Conservation (phyloP, 2,797 vertebrate genomes). For the Cryptoprocta ferox region DNA sequence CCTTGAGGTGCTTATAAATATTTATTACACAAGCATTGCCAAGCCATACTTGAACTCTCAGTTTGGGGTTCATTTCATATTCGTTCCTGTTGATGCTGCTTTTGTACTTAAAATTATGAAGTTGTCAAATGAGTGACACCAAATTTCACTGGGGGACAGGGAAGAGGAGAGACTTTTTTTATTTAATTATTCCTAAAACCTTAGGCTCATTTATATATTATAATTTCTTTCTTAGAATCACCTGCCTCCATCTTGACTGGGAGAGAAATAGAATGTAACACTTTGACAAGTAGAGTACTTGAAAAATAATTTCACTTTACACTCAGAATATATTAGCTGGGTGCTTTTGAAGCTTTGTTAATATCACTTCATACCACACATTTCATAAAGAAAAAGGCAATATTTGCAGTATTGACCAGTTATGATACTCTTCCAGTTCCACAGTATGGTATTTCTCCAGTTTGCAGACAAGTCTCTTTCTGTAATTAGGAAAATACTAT, state of each 20-base stretch:
- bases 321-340: slow-evolving; percentile 67
- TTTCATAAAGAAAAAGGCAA: neutral
- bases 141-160: neutral
- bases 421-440: slow-evolving; percentile 25
- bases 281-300: slow-evolving; percentile 53
- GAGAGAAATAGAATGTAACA: slow-evolving; percentile 46
- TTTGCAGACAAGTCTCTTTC: slow-evolving; percentile 17
- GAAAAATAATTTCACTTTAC: slow-evolving; percentile 57
- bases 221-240: slow-evolving; percentile 51
- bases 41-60: neutral
- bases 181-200: neutral
- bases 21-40: neutral
- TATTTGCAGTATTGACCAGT: neutral
- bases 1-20: neutral
- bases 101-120: slow-evolving; percentile 17
- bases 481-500: slow-evolving; percentile 52
- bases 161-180: neutral
- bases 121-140: neutral
- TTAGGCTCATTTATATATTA: neutral
- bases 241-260: slow-evolving; percentile 42
- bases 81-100: neutral
- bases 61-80: neutral
- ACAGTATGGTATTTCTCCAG: neutral
- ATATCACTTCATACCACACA: slow-evolving; percentile 23
- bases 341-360: slow-evolving; percentile 73